A percentile compares a stretch with the other conserved stretches of the same genome.
phyloP scores from a whole-genome alignment of 1,140 invertebrate genomes.

The Tetramorium parvispinum region DNA sequence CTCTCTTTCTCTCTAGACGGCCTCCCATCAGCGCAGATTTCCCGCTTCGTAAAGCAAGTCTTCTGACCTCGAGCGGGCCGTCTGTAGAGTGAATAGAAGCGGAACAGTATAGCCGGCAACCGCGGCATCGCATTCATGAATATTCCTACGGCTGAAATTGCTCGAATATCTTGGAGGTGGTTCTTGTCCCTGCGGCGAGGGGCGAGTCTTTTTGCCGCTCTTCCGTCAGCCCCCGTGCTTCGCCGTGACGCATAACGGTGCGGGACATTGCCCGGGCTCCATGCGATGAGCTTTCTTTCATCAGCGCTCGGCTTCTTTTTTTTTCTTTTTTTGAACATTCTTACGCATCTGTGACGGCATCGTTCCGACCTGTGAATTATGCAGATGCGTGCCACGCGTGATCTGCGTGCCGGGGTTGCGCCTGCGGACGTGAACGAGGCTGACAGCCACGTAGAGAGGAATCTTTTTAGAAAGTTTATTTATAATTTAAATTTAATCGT shows the following conservation, averaged over 20 bases:
- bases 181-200: conserved; percentile 65
- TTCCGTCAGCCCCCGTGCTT: not conserved
- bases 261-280: not conserved
- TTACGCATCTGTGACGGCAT: not conserved
- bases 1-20: conserved; percentile 26
- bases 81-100: conserved; percentile 79
- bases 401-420: not conserved
- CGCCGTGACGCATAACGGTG: not conserved
- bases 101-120: conserved; percentile 71
- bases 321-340: conserved; percentile 9
- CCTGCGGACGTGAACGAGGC: not conserved
- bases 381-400: not conserved
- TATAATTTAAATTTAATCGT: not conserved
- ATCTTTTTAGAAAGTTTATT: not conserved
- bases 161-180: conserved; percentile 76
- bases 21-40: conserved; percentile 83
- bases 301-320: not conserved
- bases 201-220: conserved; percentile 12
- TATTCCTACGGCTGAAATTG: conserved; percentile 80
- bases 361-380: conserved; percentile 17
- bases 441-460: not conserved
- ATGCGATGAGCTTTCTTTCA: not conserved
- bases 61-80: conserved; percentile 80
- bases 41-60: conserved; percentile 80
- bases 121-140: conserved; percentile 80